Evolutionary conservation across 2,113 vertebrate genomes (phyloP).

Genomic region (Cichladusa arquata): DNA sequence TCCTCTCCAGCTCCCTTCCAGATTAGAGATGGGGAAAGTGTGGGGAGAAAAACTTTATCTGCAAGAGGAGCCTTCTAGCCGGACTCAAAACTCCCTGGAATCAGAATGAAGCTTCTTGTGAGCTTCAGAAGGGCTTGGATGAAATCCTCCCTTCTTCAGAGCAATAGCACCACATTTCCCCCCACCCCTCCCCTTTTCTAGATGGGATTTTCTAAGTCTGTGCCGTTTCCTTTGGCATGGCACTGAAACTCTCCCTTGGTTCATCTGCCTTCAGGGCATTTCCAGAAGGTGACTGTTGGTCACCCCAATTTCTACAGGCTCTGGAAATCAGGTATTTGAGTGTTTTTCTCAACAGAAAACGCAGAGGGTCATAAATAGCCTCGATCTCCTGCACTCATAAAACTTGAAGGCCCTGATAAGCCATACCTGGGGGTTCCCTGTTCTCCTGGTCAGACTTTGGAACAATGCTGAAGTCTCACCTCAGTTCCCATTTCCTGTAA

Average conservation of each 20-base stretch:
- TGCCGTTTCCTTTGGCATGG: background rate
- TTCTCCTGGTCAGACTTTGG: background rate
- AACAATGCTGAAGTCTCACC: background rate
- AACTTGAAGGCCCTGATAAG: background rate
- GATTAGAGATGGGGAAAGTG: background rate
- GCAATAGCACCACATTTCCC: background rate
- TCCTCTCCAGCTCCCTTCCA: background rate
- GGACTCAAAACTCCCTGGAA: background rate
- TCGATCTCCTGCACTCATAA: background rate
- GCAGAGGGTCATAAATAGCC: background rate
- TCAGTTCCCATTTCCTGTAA: background rate
- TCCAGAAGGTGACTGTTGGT: background rate
- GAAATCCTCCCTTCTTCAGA: background rate
- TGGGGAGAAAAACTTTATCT: background rate
- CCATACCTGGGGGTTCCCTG: background rate
- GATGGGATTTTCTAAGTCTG: background rate
- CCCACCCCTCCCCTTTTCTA: rapidly evolving
- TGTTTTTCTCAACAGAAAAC: background rate
- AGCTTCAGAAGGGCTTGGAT: background rate
- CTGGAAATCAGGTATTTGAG: background rate
- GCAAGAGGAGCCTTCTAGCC: background rate
- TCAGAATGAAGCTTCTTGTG: background rate
- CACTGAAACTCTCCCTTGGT: background rate
- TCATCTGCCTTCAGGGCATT: background rate
- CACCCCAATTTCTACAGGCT: background rate